Evolutionary conservation across 2,797 vertebrate species (phyloP).

Genomic region (Micrastur ruficollis): DNA sequence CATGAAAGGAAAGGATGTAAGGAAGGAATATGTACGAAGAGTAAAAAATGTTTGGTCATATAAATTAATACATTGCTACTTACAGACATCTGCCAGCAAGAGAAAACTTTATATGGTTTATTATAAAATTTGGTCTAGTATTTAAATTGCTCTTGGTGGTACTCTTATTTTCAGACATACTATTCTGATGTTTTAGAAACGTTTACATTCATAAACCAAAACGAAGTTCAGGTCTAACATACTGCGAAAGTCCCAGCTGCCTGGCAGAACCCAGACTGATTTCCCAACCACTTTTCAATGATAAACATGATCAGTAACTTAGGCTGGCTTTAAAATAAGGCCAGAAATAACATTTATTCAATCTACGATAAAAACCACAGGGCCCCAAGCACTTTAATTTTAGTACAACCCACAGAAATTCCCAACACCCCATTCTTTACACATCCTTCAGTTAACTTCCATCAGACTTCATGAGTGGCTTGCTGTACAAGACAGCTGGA

Average conservation of each 20-base stretch:
- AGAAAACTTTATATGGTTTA: background rate
- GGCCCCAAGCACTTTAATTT: background rate
- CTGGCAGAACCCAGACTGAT: background rate
- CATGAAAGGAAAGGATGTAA: background rate
- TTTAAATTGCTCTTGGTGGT: background rate
- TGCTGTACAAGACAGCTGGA: constrained; percentile 6
- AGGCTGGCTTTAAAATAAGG: background rate
- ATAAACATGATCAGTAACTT: background rate
- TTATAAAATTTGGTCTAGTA: background rate
- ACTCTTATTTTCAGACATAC: background rate
- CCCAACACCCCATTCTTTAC: constrained; percentile 28
- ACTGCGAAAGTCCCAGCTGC: background rate
- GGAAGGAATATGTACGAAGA: background rate
- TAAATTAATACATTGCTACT: background rate
- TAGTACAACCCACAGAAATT: background rate
- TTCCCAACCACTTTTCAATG: background rate
- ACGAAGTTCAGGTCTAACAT: background rate
- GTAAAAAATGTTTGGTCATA: background rate
- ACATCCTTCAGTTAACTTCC: constrained; percentile 9
- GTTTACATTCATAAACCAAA: background rate
- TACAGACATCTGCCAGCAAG: background rate
- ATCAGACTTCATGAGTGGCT: background rate
- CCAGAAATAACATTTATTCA: constrained; percentile 39
- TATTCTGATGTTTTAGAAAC: background rate
- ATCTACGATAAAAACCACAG: background rate